Percentiles rank a stretch among this genome's conserved stretches.
Conservation (phyloP, 2,113 vertebrate species). For the Heterotis niloticus region DNA sequence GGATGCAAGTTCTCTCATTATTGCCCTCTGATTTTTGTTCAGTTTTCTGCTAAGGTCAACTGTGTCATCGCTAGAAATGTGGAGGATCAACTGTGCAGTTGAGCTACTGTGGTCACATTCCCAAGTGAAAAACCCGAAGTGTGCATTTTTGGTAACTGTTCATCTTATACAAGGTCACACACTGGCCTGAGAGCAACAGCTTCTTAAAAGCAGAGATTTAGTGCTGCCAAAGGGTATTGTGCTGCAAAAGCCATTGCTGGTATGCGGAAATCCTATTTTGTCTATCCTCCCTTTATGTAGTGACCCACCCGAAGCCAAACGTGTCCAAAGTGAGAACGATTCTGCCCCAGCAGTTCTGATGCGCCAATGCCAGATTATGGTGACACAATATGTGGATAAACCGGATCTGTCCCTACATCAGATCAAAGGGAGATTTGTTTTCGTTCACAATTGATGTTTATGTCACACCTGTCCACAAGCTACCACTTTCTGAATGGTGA, state of each 20-base stretch:
- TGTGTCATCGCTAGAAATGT: too few relatives aligned
- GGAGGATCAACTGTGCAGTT: too few relatives aligned
- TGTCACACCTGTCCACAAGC: background rate
- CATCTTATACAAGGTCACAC: too few relatives aligned
- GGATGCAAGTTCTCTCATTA: too few relatives aligned
- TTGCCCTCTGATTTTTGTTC: too few relatives aligned
- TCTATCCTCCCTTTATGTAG: slow-evolving; percentile 24
- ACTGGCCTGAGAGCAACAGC: too few relatives aligned
- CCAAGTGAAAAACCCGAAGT: too few relatives aligned
- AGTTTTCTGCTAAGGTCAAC: too few relatives aligned
- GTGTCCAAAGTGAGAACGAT: slow-evolving; percentile 15
- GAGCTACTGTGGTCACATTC: too few relatives aligned
- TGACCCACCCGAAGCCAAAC: slow-evolving; percentile 10
- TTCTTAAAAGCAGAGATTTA: background rate
- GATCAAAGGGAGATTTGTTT: slow-evolving; percentile 31
- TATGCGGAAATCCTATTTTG: slow-evolving; percentile 43
- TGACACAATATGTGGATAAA: slow-evolving; percentile 31
- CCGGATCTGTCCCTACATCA: slow-evolving; percentile 27
- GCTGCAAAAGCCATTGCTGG: slow-evolving; percentile 39
- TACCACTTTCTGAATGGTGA: background rate
- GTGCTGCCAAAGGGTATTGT: slow-evolving; percentile 31
- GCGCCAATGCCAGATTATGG: slow-evolving; percentile 33
- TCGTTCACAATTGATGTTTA: background rate
- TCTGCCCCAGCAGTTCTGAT: slow-evolving; percentile 31
- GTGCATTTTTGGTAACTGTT: too few relatives aligned